These are phyloP conservation scores for Dendroctonus valens DNA, from an alignment of 1,140 invertebrate species.

Conservation along the genomic window DNA sequence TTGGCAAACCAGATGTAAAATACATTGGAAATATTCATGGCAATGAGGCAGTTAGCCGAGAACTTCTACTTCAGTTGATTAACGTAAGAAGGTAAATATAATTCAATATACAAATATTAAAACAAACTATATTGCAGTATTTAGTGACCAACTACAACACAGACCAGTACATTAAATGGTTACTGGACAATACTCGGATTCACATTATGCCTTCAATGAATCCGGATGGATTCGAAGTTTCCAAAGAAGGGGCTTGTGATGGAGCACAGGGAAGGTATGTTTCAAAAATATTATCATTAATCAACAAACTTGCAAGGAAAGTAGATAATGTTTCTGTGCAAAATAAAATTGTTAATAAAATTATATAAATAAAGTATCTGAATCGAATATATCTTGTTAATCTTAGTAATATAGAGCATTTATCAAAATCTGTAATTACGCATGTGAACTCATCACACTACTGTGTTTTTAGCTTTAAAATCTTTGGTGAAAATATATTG, in stretches of 20 bases:
- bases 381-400: no score
- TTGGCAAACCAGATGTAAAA: conserved; percentile 89
- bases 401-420: no score
- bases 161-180: conserved; percentile 78
- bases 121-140: conserved; percentile 56
- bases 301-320: neutral
- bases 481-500: neutral
- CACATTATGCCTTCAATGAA: conserved; percentile 93
- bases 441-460: no score
- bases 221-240: conserved; percentile 86
- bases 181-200: conserved; percentile 86
- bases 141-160: conserved; percentile 77
- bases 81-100: conserved; percentile 60
- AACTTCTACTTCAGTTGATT: conserved; percentile 84
- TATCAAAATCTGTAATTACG: no score
- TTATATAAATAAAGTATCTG: no score
- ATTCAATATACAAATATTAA: neutral
- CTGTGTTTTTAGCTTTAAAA: neutral
- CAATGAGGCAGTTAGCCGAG: conserved; percentile 85
- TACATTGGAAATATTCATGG: conserved; percentile 92
- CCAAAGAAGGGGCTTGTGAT: conserved; percentile 83
- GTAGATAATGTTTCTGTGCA: neutral
- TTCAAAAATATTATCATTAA: no score
- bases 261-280: conserved; percentile 77
- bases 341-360: neutral